These are phyloP conservation scores for Mystacornis crossleyi DNA, from an alignment of 2,113 vertebrate genomes.

Conservation along the genomic window DNA sequence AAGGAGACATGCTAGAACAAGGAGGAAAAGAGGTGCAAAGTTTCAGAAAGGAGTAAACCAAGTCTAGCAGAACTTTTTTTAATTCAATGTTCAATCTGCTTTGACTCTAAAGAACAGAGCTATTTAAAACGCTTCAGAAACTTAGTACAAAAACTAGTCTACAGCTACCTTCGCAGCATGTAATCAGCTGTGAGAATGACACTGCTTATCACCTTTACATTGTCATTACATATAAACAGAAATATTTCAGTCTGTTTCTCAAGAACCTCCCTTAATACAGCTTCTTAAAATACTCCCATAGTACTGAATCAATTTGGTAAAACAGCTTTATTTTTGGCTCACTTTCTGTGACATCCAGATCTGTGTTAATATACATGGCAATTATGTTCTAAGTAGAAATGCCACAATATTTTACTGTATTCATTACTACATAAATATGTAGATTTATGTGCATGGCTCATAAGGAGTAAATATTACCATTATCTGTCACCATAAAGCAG, in stretches of 20 bases:
- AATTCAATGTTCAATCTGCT: neutral
- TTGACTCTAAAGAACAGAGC: neutral
- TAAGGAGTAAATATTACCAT: slow-evolving; percentile 35
- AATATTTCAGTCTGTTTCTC: neutral
- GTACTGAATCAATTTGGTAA: neutral
- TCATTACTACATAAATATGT: slow-evolving; percentile 30
- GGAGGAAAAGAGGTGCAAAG: neutral
- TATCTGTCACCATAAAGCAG: neutral
- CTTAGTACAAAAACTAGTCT: neutral
- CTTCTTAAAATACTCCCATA: neutral
- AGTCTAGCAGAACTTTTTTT: neutral
- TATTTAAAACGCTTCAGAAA: neutral
- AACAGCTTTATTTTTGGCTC: slow-evolving; percentile 30
- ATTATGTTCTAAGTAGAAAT: slow-evolving; percentile 31
- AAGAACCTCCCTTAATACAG: neutral
- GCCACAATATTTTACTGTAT: slow-evolving; percentile 40
- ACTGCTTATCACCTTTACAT: neutral
- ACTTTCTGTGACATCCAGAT: neutral
- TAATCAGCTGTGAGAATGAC: neutral
- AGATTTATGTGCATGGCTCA: slow-evolving; percentile 19
- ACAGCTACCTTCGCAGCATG: neutral
- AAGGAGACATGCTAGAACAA: neutral
- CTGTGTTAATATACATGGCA: slow-evolving; percentile 6
- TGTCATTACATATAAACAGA: neutral
- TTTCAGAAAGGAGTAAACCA: neutral